These are phyloP conservation scores for Iphiclides podalirius DNA, from an alignment of 2,888 invertebrate species.

Conservation along the genomic window DNA sequence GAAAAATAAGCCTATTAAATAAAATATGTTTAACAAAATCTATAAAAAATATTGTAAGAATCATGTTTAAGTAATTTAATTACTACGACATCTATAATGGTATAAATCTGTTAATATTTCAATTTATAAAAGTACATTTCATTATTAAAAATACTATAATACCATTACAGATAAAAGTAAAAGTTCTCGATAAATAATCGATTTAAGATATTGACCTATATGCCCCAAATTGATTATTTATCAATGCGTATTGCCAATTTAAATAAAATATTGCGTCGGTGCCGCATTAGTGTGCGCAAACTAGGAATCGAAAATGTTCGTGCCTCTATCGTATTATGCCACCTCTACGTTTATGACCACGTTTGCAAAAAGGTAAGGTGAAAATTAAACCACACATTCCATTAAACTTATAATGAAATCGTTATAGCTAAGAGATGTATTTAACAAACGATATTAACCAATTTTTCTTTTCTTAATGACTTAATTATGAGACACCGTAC, in stretches of 20 bases:
- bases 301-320: constrained; percentile 14
- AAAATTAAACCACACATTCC: too few relatives aligned
- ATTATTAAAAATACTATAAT: neutral
- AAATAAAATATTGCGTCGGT: neutral
- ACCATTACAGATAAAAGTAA: constrained; percentile 1
- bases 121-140: neutral
- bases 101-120: neutral
- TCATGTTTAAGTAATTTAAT: too few relatives aligned
- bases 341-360: constrained; percentile 5
- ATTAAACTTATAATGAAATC: too few relatives aligned
- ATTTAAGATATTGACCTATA: neutral
- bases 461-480: neutral
- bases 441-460: neutral
- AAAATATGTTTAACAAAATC: neutral
- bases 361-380: neutral
- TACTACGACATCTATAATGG: constrained; percentile 1
- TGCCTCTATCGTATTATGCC: constrained; percentile 13
- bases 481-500: too few relatives aligned
- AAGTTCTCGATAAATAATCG: neutral
- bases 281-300: constrained; percentile 17
- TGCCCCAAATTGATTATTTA: neutral
- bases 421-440: too few relatives aligned
- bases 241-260: neutral
- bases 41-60: neutral
- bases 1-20: constrained; percentile 1